Evolutionary conservation across 1,140 invertebrate species (phyloP), one percentile per base, ranked within the genome.

Genomic region (Arctopsyche grandis): DNA sequence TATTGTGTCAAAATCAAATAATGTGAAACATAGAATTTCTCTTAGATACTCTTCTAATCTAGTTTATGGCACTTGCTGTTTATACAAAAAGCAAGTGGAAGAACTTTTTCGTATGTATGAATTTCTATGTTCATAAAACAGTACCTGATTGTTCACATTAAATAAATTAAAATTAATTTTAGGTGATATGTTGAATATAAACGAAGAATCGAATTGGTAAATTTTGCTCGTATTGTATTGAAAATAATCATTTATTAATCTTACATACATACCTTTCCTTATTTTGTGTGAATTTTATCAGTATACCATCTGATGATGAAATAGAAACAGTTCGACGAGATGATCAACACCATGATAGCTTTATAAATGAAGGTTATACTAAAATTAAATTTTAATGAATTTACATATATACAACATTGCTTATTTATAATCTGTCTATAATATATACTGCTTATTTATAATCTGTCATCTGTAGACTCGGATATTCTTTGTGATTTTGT

Each of bases 21-120:
- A 74, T 60, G 52, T 75, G 21, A 75, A 82, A 66, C 80, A 82
- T 48, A 48, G 80, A 77, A 78, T 82, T 38, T 79, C 80, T 16
- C 69, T 82, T 0, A 21, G 78, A n/a, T 58, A 74, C n/a, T 69
- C 75, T 24, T n/a, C 75, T 0, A 10, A 73, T 16, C 71, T 82
- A 9, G 52, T 79, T 46, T 43, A 79, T 46, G 80, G 80, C 0
- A 78, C 71, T 12, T 77, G 78, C 46, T 16, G 76, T 16, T 69
- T 79, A 12, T 77, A 74, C 43, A 60, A 66, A 43, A 76, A 76
- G 5, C n/a, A 81, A 77, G 21, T 66, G 60, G 26, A 73, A 19
- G 24, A 76, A 14, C 12, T 80, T n/a, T 77, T 48, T 22, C 16
- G 73, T 80, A 70, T 44, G 24, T 76, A 12, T 70, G 5, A 29